A percentile compares a stretch with the other conserved stretches of the same genome.
Conservation (phyloP, 2,888 invertebrate genomes). For the Selenia dentaria region DNA sequence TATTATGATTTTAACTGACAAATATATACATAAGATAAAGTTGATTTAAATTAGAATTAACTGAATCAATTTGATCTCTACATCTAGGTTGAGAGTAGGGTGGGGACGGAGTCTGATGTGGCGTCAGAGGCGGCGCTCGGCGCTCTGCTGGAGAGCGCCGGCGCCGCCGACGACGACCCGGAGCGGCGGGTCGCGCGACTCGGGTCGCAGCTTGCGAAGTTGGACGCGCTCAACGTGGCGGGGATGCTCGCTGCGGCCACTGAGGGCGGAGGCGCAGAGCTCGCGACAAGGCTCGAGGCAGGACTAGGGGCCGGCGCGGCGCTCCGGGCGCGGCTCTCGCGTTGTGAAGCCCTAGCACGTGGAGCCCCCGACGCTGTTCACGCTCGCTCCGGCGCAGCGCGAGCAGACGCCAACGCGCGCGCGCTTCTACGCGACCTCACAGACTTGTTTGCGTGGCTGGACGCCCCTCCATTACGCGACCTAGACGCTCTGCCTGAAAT, state of each 20-base stretch:
- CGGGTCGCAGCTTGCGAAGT: constrained; percentile 88
- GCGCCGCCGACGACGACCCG: constrained; percentile 95
- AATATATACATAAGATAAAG: too few species aligned
- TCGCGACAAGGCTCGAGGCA: constrained; percentile 50
- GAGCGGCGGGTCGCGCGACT: constrained; percentile 89
- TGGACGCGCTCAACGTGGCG: constrained; percentile 73
- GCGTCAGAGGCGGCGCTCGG: constrained; percentile 89
- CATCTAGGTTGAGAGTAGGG: constrained; percentile 84
- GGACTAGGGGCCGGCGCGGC: constrained; percentile 87
- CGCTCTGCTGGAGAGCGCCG: constrained; percentile 89
- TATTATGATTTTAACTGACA: too few species aligned
- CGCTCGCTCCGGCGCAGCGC: constrained; percentile 67
- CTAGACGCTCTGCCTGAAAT: constrained; percentile 61
- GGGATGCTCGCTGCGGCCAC: constrained; percentile 75
- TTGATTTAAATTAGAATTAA: too few species aligned
- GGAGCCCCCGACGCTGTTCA: constrained; percentile 52
- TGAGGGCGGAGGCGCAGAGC: constrained; percentile 80
- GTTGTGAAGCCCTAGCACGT: constrained; percentile 86
- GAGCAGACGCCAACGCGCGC: constrained; percentile 93
- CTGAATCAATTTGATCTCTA: too few species aligned
- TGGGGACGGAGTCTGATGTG: constrained; percentile 87
- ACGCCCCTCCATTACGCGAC: constrained; percentile 60
- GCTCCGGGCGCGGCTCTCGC: constrained; percentile 67
- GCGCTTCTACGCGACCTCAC: constrained; percentile 91
- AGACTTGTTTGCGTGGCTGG: constrained; percentile 73